Percentiles rank a stretch among this genome's conserved stretches.
These are phyloP conservation scores for Siniperca undulata DNA, from an alignment of 2,797 vertebrate genomes.

Conservation along the genomic window DNA sequence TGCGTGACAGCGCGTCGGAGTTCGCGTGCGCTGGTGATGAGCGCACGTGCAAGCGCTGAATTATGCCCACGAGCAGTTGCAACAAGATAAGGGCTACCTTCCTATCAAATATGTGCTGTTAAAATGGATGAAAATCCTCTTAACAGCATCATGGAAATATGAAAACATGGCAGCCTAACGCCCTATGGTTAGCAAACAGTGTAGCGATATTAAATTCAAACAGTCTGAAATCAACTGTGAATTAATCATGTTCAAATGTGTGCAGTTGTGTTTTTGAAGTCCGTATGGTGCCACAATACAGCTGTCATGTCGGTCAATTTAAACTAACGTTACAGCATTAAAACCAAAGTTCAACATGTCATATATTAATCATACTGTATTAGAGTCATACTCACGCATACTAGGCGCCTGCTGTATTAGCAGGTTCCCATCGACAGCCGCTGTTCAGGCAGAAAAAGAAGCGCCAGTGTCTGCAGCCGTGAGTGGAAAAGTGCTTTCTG, in stretches of 20 bases:
- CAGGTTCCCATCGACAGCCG: conserved; percentile 8
- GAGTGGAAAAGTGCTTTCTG: background rate
- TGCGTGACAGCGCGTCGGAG: conserved; percentile 26
- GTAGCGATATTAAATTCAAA: background rate
- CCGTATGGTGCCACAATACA: too few species aligned
- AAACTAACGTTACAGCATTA: background rate
- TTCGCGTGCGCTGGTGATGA: conserved; percentile 24
- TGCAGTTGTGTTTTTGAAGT: background rate
- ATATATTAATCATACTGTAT: background rate
- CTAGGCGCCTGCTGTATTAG: background rate
- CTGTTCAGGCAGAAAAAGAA: background rate
- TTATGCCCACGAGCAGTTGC: background rate
- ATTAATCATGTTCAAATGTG: background rate
- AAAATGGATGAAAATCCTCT: background rate
- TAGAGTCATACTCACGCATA: conserved; percentile 32
- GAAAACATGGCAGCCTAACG: background rate
- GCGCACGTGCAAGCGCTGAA: conserved; percentile 37
- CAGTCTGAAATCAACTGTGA: background rate
- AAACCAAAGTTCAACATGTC: conserved; percentile 25
- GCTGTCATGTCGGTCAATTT: background rate
- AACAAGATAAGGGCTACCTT: background rate
- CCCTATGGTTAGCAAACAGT: background rate
- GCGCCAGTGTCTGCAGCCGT: conserved; percentile 19
- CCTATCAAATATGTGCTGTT: background rate
- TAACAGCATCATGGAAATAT: background rate